phyloP scores from a whole-genome alignment of 2,888 invertebrate species.

The Ypsolopha sequella region DNA sequence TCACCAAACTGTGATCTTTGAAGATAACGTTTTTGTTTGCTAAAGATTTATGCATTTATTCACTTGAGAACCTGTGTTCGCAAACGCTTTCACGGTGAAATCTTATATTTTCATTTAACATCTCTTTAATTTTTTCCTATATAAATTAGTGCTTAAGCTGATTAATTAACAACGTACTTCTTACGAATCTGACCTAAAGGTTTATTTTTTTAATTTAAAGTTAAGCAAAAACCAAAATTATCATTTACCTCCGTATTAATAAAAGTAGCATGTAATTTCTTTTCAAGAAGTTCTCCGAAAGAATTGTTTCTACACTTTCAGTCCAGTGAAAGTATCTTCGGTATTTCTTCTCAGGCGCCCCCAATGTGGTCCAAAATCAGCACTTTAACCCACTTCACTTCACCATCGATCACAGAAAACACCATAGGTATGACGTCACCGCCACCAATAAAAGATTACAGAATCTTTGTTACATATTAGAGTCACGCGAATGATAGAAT shows the following conservation, averaged over 20 bases:
- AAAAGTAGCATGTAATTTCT: neutral
- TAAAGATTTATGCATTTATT: constrained; percentile 1
- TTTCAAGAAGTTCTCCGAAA: constrained; percentile 54
- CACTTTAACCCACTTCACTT: constrained; percentile 14
- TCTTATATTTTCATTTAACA: constrained; percentile 1
- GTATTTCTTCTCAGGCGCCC: constrained; percentile 42
- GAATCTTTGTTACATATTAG: constrained; percentile 16
- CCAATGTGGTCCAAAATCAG: constrained; percentile 31
- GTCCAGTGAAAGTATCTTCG: constrained; percentile 69
- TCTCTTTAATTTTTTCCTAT: neutral
- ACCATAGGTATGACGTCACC: constrained; percentile 35
- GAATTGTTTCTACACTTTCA: constrained; percentile 62
- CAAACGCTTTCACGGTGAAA: constrained; percentile 1
- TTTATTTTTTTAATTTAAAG: too few relatives aligned
- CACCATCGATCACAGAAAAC: constrained; percentile 20
- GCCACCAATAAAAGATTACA: constrained; percentile 30
- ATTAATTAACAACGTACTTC: too few relatives aligned
- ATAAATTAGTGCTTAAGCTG: too few relatives aligned
- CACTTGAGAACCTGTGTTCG: neutral
- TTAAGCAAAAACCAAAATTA: too few relatives aligned
- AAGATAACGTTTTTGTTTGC: neutral
- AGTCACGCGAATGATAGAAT: constrained; percentile 13
- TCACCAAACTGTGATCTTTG: neutral
- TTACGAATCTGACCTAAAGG: too few relatives aligned
- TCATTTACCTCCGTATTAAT: neutral